A percentile compares a stretch with the other conserved stretches of the same genome.
Evolutionary conservation across 2,797 vertebrate genomes (phyloP).

Genomic region (Gorsachius magnificus): DNA sequence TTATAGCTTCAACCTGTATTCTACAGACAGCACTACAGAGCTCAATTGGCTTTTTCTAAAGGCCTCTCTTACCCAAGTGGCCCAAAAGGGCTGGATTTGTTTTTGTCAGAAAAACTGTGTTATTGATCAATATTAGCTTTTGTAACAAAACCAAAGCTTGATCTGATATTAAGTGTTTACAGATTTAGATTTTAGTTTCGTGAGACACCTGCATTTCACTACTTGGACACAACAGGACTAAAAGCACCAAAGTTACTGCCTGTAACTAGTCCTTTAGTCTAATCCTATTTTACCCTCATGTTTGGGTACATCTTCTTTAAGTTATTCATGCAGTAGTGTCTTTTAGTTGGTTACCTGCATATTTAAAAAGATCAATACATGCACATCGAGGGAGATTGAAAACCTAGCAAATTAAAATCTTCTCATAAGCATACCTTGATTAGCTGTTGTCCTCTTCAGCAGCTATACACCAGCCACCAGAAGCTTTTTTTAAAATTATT

Average conservation of each 20-base stretch:
- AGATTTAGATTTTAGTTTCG: background rate
- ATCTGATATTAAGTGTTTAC: background rate
- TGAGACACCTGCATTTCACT: background rate
- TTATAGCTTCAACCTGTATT: background rate
- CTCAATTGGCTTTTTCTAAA: background rate
- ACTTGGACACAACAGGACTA: background rate
- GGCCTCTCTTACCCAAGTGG: background rate
- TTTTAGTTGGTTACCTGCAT: background rate
- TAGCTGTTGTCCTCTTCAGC: background rate
- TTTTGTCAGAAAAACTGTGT: background rate
- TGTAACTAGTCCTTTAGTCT: background rate
- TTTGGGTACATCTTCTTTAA: rapidly evolving
- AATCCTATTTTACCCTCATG: background rate
- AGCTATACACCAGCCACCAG: background rate
- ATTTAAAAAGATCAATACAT: background rate
- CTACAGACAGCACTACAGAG: background rate
- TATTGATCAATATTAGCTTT: background rate
- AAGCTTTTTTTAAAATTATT: background rate
- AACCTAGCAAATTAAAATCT: background rate
- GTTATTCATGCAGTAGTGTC: background rate
- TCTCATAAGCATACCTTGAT: background rate
- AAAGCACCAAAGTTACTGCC: background rate
- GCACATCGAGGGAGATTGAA: background rate
- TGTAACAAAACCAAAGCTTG: background rate
- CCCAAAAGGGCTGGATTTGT: background rate